Base-by-base conservation (phyloP, 92 coral and sea anemone species). In the Plumapathes pennacea region DNA sequence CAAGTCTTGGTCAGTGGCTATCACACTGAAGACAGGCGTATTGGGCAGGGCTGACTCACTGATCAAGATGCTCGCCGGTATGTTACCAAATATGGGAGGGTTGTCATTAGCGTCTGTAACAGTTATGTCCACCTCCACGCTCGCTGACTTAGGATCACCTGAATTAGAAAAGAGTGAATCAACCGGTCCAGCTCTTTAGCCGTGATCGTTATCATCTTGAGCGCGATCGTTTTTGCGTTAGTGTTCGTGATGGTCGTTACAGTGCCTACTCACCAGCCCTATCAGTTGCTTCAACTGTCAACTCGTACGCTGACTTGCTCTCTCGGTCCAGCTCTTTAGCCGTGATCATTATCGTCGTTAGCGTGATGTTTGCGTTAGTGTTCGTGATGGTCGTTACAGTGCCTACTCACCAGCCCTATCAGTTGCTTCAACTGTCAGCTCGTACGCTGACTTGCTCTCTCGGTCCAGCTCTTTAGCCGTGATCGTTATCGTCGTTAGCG, bases 261-360 rank as follows among this genome's bases (percentile, higher is more conserved):
- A 13, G n/a, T n/a, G n/a, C n/a, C n/a, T n/a, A n/a, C n/a, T n/a
- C n/a, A 85, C 97, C 97, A 68, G 86, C 97, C 46, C 88, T 73
- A 52, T 91, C 97, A 3, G 78, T 71, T 15, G 97, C 97, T 19
- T 87, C 76, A 8, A 91, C 76, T 25, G 68, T 77, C 13, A 91
- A 76, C 49, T 91, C 97, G 50, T 88, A 91, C 1, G 90, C 73
- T 24, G 46, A 75, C 43, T 64, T 82, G 12, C 69, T 76, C 39
- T 91, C 97, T 59, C 97, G 78, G 71, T 91, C 97, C 72, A 91
- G 69, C 36, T 70, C 61, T 39, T 58, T 74, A 9, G 96, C 84
- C n/a, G n/a, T n/a, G n/a, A n/a, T n/a, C n/a, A n/a, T n/a, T n/a
- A n/a, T n/a, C n/a, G n/a, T n/a, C n/a, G n/a, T n/a, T n/a, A n/a